phyloP scores from a whole-genome alignment of 2,797 vertebrate genomes.

The Anabacerthia variegaticeps region DNA sequence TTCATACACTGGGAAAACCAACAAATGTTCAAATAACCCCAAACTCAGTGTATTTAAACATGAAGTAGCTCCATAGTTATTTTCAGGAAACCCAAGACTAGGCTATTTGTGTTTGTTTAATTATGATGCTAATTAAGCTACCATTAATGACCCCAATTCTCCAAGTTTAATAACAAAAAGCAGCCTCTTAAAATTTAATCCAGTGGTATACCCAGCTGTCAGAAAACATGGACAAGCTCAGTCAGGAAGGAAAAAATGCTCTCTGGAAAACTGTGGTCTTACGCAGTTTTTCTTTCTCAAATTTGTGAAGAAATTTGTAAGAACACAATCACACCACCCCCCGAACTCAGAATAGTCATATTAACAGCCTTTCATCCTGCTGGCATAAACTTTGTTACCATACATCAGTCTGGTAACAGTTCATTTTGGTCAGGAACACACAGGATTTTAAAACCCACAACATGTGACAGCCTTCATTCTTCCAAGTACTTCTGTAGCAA shows the following conservation, averaged over 20 bases:
- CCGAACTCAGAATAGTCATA: not conserved
- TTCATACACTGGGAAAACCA: not conserved
- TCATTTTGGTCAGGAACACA: not conserved
- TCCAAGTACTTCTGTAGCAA: not conserved
- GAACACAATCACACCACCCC: not conserved
- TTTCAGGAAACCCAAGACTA: not conserved
- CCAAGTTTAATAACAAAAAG: not conserved
- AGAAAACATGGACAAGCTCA: not conserved
- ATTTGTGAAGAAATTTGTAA: not conserved
- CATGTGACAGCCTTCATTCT: not conserved
- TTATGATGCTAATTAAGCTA: not conserved
- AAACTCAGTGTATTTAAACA: not conserved
- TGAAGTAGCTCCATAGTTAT: not conserved
- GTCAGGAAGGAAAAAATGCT: not conserved
- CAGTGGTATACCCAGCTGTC: not conserved
- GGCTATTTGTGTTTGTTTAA: not conserved
- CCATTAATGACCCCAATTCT: not conserved
- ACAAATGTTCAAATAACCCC: not conserved
- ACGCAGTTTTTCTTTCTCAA: not conserved
- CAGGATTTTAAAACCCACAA: not conserved
- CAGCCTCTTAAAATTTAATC: not conserved
- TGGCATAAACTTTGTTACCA: not conserved
- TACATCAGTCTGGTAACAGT: not conserved
- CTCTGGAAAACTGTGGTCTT: not conserved
- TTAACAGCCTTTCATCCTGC: not conserved